Base-by-base conservation (phyloP, 2,888 invertebrate species). In the Pediacus dermestoides region DNA sequence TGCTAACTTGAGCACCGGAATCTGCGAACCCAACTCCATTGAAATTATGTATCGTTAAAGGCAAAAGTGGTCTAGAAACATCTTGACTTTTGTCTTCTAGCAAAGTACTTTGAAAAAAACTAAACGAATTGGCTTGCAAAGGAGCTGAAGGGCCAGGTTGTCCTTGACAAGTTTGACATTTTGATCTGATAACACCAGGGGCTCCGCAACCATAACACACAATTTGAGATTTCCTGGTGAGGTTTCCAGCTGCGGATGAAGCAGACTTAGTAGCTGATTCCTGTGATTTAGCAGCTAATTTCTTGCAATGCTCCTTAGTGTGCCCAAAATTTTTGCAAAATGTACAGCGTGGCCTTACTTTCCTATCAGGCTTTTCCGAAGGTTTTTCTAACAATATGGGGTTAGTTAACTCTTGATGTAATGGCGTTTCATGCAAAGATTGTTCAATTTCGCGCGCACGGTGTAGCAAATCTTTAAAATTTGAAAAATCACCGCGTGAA, bases 21-120 rank as follows among this genome's bases (percentile, higher is more conserved):
- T 41, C 41, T 25, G 33, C 33, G 18, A 41, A 32, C 21, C 41
- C 37, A 28, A 34, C 18, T 35, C 39, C 26, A n/a, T 27, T 9
- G 7, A 27, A n/a, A 2, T 14, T 18, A 27, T 26, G 18, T 16
- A 39, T 28, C 6, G 28, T 28, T 10, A 39, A 10, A 16, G 9
- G 9, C 13, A 28, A 11, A 16, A 14, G 13, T 8, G 30, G 30
- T 28, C 15, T 9, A 16, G 15, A 28, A n/a, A n/a, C n/a, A n/a
- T n/a, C n/a, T n/a, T n/a, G n/a, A n/a, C n/a, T n/a, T n/a, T n/a
- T n/a, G n/a, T n/a, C n/a, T n/a, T n/a, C n/a, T n/a, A n/a, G n/a
- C n/a, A n/a, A n/a, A n/a, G n/a, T n/a, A n/a, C n/a, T n/a, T n/a
- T n/a, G n/a, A n/a, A n/a, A n/a, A n/a, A n/a, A n/a, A n/a, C n/a